phyloP scores from a whole-genome alignment of 1,140 invertebrate species.

The Anoplophora glabripennis region DNA sequence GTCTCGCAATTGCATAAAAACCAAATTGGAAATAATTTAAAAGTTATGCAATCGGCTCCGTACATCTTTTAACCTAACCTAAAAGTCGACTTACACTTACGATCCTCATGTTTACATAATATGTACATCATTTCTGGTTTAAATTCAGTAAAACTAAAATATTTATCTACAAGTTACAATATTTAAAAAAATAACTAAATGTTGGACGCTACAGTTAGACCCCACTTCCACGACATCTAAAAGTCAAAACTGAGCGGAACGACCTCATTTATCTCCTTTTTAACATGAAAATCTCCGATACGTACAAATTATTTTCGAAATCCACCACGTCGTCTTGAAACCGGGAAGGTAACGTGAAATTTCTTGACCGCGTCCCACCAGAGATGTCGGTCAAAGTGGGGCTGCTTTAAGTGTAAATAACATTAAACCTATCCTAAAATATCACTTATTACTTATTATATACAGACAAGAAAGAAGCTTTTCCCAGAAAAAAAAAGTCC shows the following conservation, averaged over 20 bases:
- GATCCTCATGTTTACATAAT: conserved; percentile 14
- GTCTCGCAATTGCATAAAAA: conserved; percentile 14
- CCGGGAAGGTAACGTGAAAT: no score
- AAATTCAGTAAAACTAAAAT: conserved; percentile 7
- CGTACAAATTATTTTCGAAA: no score
- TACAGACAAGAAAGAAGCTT: conserved; percentile 10
- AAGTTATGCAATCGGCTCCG: conserved; percentile 7
- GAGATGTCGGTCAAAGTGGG: background rate
- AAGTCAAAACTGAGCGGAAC: no score
- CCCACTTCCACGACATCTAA: no score
- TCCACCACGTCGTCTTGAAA: no score
- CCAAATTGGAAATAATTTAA: conserved; percentile 7
- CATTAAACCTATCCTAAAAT: conserved; percentile 20
- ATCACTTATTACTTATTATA: conserved; percentile 29
- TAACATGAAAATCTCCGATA: no score
- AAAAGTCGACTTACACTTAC: conserved; percentile 11
- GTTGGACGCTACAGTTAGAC: conserved; percentile 27
- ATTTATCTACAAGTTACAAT: conserved; percentile 15
- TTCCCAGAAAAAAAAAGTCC: background rate
- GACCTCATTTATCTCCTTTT: no score
- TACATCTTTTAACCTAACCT: conserved; percentile 8
- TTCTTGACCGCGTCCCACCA: no score
- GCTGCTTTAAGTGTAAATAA: conserved; percentile 15
- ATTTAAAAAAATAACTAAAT: conserved; percentile 9
- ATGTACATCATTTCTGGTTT: conserved; percentile 12